Evolutionary conservation across 2,113 vertebrate species (phyloP).

Genomic region (Microcebus lehilahytsara): DNA sequence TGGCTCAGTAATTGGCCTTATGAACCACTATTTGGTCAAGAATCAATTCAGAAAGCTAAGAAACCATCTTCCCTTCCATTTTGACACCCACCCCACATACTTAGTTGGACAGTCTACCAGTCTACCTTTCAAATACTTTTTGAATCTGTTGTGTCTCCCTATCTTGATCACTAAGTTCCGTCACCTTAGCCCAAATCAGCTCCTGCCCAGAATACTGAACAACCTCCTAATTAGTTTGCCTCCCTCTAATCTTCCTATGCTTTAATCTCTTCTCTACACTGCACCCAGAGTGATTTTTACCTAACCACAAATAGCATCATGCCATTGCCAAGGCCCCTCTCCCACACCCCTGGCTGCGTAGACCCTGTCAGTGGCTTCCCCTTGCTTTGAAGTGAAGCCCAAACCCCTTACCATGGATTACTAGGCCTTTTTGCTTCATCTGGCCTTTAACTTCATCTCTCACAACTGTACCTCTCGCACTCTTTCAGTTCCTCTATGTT

Average conservation of each 20-base stretch:
- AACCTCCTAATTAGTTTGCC: not conserved
- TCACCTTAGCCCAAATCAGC: not conserved
- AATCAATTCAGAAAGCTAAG: not conserved
- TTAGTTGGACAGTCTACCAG: not conserved
- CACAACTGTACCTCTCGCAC: not conserved
- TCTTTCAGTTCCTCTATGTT: not conserved
- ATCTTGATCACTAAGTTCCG: not conserved
- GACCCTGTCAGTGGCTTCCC: not conserved
- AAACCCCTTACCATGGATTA: not conserved
- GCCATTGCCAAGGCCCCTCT: not conserved
- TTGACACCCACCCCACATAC: not conserved
- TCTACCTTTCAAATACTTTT: not conserved
- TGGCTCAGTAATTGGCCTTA: not conserved
- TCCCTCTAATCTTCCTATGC: not conserved
- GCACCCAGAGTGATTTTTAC: not conserved
- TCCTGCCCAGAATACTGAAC: not conserved
- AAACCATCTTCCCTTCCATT: not conserved
- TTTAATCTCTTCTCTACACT: not conserved
- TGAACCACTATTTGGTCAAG: not conserved
- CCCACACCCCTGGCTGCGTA: no score
- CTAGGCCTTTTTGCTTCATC: not conserved
- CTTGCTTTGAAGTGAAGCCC: not conserved
- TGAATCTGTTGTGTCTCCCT: not conserved
- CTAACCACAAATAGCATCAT: not conserved
- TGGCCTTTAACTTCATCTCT: not conserved